Evolutionary conservation across 2,797 vertebrate species (phyloP).

Genomic region (Anableps anableps): DNA sequence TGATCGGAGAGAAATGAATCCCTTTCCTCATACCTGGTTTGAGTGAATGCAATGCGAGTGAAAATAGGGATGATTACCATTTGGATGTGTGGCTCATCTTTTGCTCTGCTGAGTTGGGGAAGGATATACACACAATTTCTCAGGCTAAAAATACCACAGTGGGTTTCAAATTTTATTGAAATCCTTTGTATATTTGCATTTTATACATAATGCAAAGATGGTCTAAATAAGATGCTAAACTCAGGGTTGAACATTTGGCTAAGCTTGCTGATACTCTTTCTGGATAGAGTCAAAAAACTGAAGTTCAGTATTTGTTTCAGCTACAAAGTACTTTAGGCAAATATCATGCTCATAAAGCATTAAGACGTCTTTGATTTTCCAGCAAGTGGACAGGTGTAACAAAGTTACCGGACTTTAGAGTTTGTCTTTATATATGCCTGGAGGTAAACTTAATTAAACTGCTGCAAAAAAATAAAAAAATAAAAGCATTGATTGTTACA

Average conservation of each 20-base stretch:
- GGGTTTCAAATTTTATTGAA: constrained; percentile 23
- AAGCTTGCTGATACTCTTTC: not conserved
- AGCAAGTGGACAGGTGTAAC: not conserved
- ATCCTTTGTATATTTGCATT: constrained; percentile 9
- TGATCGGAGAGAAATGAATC: constrained; percentile 64
- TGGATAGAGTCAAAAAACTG: not conserved
- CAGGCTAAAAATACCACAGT: constrained; percentile 17
- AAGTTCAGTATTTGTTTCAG: not conserved
- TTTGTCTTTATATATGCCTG: not conserved
- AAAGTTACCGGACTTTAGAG: not conserved
- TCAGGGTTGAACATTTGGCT: not conserved
- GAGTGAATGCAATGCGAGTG: constrained; percentile 54
- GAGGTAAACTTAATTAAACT: not conserved
- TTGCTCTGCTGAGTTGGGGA: constrained; percentile 48
- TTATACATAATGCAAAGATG: constrained; percentile 2
- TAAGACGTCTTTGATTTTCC: not conserved
- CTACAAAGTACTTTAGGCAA: not conserved
- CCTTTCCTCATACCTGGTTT: constrained; percentile 57
- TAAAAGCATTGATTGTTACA: not conserved
- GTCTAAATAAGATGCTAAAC: constrained; percentile 7
- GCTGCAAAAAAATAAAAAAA: not conserved
- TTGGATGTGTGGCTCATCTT: constrained; percentile 45
- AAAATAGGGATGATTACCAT: constrained; percentile 51
- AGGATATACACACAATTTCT: constrained; percentile 39
- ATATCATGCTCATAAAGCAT: not conserved